Percentiles rank a stretch among this genome's conserved stretches.
phyloP scores from a whole-genome alignment of 2,113 vertebrate species.

The Microtus oregoni region DNA sequence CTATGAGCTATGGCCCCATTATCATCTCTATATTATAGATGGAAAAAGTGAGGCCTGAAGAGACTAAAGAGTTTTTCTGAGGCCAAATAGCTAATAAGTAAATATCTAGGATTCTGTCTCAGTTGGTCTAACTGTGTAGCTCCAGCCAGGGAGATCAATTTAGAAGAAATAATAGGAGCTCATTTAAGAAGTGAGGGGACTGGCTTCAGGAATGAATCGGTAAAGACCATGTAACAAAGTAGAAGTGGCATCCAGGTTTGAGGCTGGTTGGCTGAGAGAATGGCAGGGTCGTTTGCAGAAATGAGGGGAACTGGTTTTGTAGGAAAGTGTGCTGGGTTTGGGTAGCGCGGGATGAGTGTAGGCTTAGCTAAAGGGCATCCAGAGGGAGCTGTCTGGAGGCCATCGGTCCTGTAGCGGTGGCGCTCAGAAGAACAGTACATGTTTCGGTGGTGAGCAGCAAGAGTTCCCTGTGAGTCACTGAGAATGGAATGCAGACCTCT shows the following conservation, averaged over 20 bases:
- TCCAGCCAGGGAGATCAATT: neutral
- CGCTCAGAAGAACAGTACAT: neutral
- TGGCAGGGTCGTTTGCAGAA: neutral
- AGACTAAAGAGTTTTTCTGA: neutral
- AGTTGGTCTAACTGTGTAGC: neutral
- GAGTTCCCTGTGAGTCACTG: constrained; percentile 25
- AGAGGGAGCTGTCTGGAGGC: neutral
- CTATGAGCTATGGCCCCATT: neutral
- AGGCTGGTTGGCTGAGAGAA: neutral
- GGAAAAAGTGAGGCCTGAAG: constrained; percentile 2
- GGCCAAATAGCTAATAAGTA: neutral
- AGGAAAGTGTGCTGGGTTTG: neutral
- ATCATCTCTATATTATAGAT: neutral
- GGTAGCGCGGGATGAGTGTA: neutral
- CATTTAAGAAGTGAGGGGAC: neutral
- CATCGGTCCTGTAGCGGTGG: neutral
- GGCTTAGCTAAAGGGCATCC: neutral
- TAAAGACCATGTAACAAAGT: neutral
- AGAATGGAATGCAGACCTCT: constrained; percentile 63
- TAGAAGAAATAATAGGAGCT: neutral
- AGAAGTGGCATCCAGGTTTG: neutral
- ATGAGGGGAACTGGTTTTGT: neutral
- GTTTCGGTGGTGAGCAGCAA: constrained; percentile 55
- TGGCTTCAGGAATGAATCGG: neutral
- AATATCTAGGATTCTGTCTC: neutral